These are phyloP conservation scores for Cyprinodon variegatus DNA, from an alignment of 2,113 vertebrate genomes.

Conservation along the genomic window DNA sequence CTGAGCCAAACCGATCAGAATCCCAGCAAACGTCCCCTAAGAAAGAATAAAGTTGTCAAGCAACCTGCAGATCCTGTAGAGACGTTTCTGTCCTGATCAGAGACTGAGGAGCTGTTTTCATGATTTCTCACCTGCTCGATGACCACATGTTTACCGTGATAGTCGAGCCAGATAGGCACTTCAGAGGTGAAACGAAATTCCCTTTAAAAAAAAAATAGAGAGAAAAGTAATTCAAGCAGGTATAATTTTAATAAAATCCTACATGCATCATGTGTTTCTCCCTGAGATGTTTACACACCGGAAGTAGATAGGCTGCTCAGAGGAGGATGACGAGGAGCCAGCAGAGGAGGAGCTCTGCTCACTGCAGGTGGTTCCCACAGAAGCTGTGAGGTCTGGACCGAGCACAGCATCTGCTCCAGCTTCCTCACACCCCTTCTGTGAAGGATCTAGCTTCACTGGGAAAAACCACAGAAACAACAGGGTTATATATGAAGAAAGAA, in stretches of 20 bases:
- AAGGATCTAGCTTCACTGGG: constrained; percentile 76
- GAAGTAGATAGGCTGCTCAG: constrained; percentile 92
- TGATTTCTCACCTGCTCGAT: constrained; percentile 85
- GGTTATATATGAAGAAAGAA: not conserved
- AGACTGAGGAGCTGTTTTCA: not conserved
- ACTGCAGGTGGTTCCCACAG: constrained; percentile 79
- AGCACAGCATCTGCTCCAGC: constrained; percentile 58
- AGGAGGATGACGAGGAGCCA: constrained; percentile 79
- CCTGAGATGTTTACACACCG: constrained; percentile 69
- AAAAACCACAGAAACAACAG: not conserved
- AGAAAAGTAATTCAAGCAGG: not conserved
- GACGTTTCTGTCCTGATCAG: not conserved
- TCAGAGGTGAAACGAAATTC: constrained; percentile 94
- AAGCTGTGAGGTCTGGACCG: constrained; percentile 72
- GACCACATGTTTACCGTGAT: constrained; percentile 90
- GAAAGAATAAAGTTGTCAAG: constrained; percentile 19
- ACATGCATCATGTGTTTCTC: not conserved
- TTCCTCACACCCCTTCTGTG: constrained; percentile 71
- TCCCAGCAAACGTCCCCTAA: constrained; percentile 91
- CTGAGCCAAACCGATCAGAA: constrained; percentile 91
- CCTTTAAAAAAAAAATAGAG: constrained; percentile 59
- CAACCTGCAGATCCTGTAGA: not conserved
- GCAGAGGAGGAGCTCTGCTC: constrained; percentile 82
- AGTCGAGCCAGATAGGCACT: constrained; percentile 94
- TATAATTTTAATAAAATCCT: not conserved